A percentile compares a stretch with the other conserved stretches of the same genome.
phyloP scores from a whole-genome alignment of 1,140 invertebrate genomes.

The Panulirus ornatus region DNA sequence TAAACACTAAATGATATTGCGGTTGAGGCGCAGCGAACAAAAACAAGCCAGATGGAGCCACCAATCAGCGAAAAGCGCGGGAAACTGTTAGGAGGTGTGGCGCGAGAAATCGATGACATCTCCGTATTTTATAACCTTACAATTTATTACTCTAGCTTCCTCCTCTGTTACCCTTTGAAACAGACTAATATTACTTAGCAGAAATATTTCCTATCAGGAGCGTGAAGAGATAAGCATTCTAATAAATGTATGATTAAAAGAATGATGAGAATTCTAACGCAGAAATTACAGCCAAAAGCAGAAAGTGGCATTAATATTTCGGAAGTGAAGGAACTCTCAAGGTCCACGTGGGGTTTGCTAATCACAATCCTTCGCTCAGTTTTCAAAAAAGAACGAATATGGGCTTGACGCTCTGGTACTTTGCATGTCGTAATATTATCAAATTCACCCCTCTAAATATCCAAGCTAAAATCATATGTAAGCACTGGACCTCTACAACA shows the following conservation, averaged over 20 bases:
- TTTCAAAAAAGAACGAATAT: neutral
- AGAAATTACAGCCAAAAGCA: neutral
- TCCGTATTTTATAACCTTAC: neutral
- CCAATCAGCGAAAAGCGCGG: neutral
- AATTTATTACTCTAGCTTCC: neutral
- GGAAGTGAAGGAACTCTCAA: constrained; percentile 8
- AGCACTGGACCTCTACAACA: no score
- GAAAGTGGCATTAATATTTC: neutral
- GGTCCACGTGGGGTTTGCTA: neutral
- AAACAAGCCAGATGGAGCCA: neutral
- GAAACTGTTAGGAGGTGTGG: neutral
- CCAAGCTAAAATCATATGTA: no score
- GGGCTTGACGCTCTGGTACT: neutral
- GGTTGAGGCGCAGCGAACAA: neutral
- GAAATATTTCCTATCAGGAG: neutral
- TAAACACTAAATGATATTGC: neutral
- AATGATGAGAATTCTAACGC: neutral
- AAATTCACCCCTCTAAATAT: no score
- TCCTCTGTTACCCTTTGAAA: neutral
- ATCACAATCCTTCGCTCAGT: neutral
- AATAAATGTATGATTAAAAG: no score
- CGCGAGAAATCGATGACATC: neutral
- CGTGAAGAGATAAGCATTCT: no score
- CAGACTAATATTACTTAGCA: neutral
- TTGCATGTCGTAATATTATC: no score